A percentile compares a stretch with the other conserved stretches of the same genome.
phyloP scores from a whole-genome alignment of 2,888 invertebrate genomes.

The Syrphus vitripennis region DNA sequence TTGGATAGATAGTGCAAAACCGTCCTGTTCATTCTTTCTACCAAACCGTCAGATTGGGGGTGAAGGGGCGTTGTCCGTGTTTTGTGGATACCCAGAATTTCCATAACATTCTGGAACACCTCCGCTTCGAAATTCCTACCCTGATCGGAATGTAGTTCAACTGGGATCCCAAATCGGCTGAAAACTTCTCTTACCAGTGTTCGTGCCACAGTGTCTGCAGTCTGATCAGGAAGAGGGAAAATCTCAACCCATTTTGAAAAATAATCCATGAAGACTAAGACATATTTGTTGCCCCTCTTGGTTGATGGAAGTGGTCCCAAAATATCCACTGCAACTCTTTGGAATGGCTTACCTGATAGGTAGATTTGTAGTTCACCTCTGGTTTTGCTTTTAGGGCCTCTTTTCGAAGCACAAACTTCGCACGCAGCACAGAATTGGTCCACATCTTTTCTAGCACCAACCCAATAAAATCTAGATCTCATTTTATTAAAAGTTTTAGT shows the following conservation, averaged over 20 bases:
- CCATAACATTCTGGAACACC: conserved; percentile 37
- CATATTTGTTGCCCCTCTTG: too few species aligned
- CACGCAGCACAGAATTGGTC: background rate
- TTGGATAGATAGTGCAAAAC: too few species aligned
- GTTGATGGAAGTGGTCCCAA: too few species aligned
- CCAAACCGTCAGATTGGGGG: conserved; percentile 75
- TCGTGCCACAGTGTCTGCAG: too few species aligned
- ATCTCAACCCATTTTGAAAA: too few species aligned
- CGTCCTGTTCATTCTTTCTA: conserved; percentile 71
- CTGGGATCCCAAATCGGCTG: too few species aligned
- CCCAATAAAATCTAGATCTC: background rate
- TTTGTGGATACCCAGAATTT: conserved; percentile 59
- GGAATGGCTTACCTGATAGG: too few species aligned
- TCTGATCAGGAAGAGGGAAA: too few species aligned
- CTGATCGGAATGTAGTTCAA: conserved; percentile 48
- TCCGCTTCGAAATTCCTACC: conserved; percentile 48
- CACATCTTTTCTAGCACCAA: background rate
- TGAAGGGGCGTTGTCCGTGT: conserved; percentile 73
- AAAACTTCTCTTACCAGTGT: too few species aligned
- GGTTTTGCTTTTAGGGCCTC: too few species aligned
- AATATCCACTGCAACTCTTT: too few species aligned
- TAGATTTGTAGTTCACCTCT: conserved; percentile 3
- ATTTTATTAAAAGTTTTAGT: background rate
- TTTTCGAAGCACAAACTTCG: background rate
- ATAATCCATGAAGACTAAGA: too few species aligned